Evolutionary conservation across 2,113 vertebrate genomes (phyloP).

Genomic region (Thunnus maccoyii): DNA sequence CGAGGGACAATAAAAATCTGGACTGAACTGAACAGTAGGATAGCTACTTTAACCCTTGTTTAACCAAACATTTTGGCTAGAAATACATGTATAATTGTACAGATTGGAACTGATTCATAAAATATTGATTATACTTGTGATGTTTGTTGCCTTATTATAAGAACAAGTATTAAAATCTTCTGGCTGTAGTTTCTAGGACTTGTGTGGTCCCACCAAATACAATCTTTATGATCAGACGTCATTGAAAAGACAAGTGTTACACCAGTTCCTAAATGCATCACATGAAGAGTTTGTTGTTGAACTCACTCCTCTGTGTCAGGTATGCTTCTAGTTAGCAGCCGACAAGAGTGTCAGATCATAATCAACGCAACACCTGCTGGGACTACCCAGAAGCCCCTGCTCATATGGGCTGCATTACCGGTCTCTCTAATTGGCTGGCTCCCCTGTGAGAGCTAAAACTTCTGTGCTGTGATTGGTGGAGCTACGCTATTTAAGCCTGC

Average conservation of each 20-base stretch:
- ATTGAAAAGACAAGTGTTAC: conserved; percentile 14
- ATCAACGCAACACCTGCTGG: conserved; percentile 81
- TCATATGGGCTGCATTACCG: conserved; percentile 77
- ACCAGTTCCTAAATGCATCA: conserved; percentile 17
- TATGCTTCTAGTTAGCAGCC: conserved; percentile 72
- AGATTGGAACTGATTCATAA: not conserved
- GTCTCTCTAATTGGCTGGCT: conserved; percentile 68
- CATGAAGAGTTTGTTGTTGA: not conserved
- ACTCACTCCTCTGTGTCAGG: conserved; percentile 30
- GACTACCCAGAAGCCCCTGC: conserved; percentile 78
- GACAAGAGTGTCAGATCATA: conserved; percentile 77
- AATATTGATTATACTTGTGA: no score
- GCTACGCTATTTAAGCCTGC: not conserved
- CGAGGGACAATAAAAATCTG: no score
- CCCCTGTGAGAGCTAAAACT: conserved; percentile 54
- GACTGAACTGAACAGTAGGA: not conserved
- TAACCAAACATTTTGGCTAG: not conserved
- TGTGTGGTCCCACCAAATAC: conserved; percentile 17
- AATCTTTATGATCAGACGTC: conserved; percentile 8
- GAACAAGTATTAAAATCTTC: not conserved
- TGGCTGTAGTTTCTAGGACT: not conserved
- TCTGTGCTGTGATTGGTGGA: conserved; percentile 47
- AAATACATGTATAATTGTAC: not conserved
- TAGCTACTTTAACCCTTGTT: not conserved
- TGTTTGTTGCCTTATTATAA: not conserved